Percentiles rank a stretch among this genome's conserved stretches.
Conservation (phyloP, 2,888 invertebrate genomes). For the Flexamia atlantica region DNA sequence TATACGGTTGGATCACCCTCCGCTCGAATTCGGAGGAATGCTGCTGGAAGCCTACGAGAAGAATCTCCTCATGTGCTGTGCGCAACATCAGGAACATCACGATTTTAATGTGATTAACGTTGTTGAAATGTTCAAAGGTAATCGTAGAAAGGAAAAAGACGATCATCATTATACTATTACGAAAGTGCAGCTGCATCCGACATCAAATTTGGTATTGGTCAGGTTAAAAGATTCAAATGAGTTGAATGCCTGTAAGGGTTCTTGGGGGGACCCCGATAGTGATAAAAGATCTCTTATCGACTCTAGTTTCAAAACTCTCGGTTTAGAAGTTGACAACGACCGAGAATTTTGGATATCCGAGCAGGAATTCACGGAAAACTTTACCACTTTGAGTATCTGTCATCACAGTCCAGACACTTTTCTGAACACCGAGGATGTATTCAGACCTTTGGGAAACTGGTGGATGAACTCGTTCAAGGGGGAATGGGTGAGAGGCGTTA, state of each 20-base stretch:
- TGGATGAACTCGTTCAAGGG: background rate
- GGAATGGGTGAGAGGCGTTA: background rate
- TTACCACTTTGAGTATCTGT: background rate
- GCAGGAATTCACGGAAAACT: background rate
- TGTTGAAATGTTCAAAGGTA: background rate
- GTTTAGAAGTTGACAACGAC: background rate
- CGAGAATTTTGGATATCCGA: background rate
- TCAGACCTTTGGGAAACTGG: background rate
- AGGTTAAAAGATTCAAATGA: background rate
- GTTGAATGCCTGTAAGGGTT: background rate
- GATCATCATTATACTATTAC: background rate
- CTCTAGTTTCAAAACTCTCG: background rate
- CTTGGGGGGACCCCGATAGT: background rate
- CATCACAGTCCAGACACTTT: background rate
- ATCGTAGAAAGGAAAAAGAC: background rate
- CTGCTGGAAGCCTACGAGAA: background rate
- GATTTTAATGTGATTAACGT: too few relatives aligned
- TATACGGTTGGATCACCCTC: background rate
- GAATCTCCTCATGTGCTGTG: background rate
- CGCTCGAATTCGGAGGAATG: background rate
- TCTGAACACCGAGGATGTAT: background rate
- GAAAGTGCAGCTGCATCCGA: background rate
- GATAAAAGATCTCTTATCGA: background rate
- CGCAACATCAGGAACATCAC: background rate
- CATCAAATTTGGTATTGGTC: background rate